Evolutionary conservation across 2,797 vertebrate genomes (phyloP).

Genomic region (Falco berigora): DNA sequence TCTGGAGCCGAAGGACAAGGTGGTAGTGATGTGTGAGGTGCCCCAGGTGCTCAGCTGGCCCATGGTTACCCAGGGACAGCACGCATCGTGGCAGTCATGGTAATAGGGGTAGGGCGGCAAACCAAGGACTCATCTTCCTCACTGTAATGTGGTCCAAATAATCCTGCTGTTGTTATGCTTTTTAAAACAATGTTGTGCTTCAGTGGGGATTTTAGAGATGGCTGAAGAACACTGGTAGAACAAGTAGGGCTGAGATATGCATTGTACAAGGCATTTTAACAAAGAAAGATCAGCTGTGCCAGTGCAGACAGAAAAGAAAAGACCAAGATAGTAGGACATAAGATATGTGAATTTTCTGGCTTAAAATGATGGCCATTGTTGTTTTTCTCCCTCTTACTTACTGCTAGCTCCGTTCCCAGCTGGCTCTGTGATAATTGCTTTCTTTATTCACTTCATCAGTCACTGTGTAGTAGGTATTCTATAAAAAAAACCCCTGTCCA

Average conservation of each 20-base stretch:
- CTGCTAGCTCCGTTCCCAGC: neutral
- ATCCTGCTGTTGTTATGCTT: neutral
- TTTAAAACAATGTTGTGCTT: neutral
- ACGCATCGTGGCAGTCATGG: neutral
- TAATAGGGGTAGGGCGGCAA: neutral
- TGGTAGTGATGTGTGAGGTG: neutral
- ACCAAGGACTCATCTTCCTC: neutral
- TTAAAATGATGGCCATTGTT: neutral
- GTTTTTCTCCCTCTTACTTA: neutral
- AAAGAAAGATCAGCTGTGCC: neutral
- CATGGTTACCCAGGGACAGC: neutral
- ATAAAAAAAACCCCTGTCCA: constrained; percentile 27
- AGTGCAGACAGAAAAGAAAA: neutral
- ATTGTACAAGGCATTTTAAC: neutral
- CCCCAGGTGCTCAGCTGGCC: neutral
- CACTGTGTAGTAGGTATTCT: neutral
- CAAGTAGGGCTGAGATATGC: neutral
- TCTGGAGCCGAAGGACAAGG: neutral
- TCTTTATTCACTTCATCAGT: constrained; percentile 21
- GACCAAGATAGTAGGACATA: neutral
- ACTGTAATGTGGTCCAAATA: neutral
- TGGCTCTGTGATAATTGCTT: constrained; percentile 8
- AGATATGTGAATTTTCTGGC: constrained; percentile 17
- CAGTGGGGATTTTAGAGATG: neutral
- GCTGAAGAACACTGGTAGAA: neutral